These are phyloP conservation scores for Bombus terrestris DNA, from an alignment of 1,140 invertebrate species.

Conservation along the genomic window DNA sequence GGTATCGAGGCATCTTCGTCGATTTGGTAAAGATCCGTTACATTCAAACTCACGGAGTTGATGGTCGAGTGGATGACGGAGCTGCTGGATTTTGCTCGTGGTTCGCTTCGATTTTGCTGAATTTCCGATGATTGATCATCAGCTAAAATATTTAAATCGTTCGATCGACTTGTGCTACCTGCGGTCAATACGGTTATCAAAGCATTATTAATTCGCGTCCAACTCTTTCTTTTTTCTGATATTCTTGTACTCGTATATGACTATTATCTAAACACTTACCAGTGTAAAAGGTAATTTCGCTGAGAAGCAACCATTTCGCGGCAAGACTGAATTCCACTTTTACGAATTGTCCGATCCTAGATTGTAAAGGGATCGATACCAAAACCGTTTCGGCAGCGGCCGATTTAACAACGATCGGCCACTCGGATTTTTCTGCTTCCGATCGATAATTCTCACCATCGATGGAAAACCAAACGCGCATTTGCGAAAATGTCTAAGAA, in stretches of 20 bases:
- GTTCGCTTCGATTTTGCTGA: conserved; percentile 72
- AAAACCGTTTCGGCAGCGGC: conserved; percentile 87
- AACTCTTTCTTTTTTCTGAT: background rate
- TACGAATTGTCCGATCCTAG: conserved; percentile 89
- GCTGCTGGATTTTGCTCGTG: background rate
- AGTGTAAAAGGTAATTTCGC: conserved; percentile 92
- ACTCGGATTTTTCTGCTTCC: conserved; percentile 78
- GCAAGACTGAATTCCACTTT: conserved; percentile 91
- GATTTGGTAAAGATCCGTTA: conserved; percentile 72
- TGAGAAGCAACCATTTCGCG: conserved; percentile 94
- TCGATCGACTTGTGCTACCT: conserved; percentile 80
- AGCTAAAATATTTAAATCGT: conserved; percentile 56
- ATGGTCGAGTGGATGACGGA: conserved; percentile 5
- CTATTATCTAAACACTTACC: conserved; percentile 78
- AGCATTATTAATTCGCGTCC: background rate
- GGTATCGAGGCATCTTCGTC: conserved; percentile 78
- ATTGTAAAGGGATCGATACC: conserved; percentile 87
- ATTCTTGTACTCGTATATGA: background rate
- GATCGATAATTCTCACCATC: conserved; percentile 89
- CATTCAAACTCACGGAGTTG: conserved; percentile 67
- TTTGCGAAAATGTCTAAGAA: conserved; percentile 87
- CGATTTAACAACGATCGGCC: conserved; percentile 82
- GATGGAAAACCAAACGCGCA: conserved; percentile 89
- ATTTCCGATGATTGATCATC: conserved; percentile 75
- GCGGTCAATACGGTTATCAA: conserved; percentile 65